Percentiles rank a stretch among this genome's conserved stretches.
These are phyloP conservation scores for Imbricaverruca yamaguchii DNA, from an alignment of 2,888 invertebrate species.

Conservation along the genomic window DNA sequence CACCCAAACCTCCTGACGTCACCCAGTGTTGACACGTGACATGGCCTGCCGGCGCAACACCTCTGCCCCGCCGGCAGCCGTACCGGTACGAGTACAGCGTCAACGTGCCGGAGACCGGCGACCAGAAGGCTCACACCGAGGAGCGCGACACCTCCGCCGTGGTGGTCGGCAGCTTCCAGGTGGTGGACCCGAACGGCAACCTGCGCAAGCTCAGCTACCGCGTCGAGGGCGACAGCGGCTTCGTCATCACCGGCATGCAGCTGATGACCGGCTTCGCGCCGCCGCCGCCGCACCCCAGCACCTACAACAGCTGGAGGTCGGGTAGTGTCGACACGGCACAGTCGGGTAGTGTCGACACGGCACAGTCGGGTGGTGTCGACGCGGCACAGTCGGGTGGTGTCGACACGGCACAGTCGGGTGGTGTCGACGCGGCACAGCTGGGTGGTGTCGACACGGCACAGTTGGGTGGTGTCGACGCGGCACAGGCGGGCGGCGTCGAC, in stretches of 20 bases:
- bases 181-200: conserved; percentile 1
- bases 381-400: too few species aligned
- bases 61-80: background rate
- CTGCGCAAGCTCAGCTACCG: conserved; percentile 11
- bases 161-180: conserved; percentile 5
- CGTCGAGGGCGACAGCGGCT: conserved; percentile 12
- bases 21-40: too few species aligned
- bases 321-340: background rate
- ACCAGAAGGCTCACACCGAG: background rate
- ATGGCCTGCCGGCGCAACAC: too few species aligned
- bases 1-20: too few species aligned
- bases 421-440: too few species aligned
- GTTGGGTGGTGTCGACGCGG: too few species aligned
- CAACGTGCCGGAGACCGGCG: background rate
- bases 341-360: background rate
- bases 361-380: background rate
- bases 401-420: too few species aligned
- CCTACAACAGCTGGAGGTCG: background rate
- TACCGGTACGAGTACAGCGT: background rate
- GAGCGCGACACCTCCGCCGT: background rate
- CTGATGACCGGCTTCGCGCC: background rate
- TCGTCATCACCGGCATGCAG: conserved; percentile 8
- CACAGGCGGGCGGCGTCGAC: too few species aligned
- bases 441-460: background rate
- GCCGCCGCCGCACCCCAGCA: background rate